Evolutionary conservation across 2,888 invertebrate genomes (phyloP).

Genomic region (Magallana nippona): DNA sequence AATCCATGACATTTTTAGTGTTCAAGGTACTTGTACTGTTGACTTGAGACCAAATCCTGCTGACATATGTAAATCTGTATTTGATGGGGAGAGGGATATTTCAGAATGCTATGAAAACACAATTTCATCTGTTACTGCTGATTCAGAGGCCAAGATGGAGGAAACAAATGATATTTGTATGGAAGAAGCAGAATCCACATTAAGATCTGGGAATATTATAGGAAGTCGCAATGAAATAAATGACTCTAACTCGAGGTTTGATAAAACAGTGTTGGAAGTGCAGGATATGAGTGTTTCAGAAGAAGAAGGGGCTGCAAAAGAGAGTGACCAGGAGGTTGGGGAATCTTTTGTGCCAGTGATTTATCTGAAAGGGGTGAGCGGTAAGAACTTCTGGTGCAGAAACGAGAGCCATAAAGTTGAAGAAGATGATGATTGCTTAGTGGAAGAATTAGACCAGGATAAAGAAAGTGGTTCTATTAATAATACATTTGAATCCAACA

Average conservation of each 20-base stretch:
- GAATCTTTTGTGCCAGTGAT: background rate
- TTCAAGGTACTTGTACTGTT: no score
- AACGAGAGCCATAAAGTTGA: background rate
- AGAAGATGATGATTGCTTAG: background rate
- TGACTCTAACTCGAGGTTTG: background rate
- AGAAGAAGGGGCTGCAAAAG: background rate
- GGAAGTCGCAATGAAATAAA: background rate
- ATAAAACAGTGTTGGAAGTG: background rate
- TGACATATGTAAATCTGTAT: no score
- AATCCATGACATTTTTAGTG: no score
- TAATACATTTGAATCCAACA: background rate
- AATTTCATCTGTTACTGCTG: no score
- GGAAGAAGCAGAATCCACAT: background rate
- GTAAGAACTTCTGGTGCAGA: background rate
- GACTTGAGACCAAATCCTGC: no score
- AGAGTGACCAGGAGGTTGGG: background rate
- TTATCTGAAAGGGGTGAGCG: background rate
- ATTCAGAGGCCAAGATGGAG: no score
- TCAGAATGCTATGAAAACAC: no score
- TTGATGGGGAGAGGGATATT: no score
- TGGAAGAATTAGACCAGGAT: background rate
- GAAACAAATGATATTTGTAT: background rate
- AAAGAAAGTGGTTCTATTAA: background rate
- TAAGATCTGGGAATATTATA: background rate
- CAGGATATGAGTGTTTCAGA: conserved; percentile 15